Conservation (phyloP, 1,140 invertebrate genomes). For the Halictus rubicundus region DNA sequence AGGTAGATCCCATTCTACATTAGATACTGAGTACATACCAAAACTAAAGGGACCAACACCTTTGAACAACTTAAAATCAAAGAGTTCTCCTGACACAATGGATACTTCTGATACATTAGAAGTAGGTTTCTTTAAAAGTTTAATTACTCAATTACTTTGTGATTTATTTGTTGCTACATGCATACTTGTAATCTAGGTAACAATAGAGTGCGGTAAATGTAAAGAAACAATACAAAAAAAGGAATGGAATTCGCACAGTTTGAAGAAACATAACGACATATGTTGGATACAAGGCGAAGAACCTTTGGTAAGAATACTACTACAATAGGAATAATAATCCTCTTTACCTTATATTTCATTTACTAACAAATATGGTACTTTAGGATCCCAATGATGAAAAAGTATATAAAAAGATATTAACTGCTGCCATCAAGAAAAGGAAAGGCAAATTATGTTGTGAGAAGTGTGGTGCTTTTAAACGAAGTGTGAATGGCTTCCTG, state of each 20-base stretch:
- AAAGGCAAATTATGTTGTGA: constrained; percentile 82
- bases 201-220: constrained; percentile 70
- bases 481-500: constrained; percentile 83
- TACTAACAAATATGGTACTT: constrained; percentile 47
- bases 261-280: constrained; percentile 78
- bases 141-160: background rate
- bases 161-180: background rate
- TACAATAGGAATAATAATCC: constrained; percentile 17
- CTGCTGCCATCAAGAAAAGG: constrained; percentile 66
- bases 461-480: constrained; percentile 80
- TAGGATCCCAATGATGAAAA: constrained; percentile 77
- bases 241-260: constrained; percentile 78
- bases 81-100: background rate
- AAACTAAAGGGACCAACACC: constrained; percentile 16
- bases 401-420: constrained; percentile 67
- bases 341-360: constrained; percentile 28
- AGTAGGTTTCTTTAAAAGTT: constrained; percentile 33
- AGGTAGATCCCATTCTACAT: constrained; percentile 12
- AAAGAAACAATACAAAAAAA: constrained; percentile 62
- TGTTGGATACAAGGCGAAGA: constrained; percentile 77
- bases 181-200: constrained; percentile 23
- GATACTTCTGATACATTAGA: background rate
- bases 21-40: constrained; percentile 42
- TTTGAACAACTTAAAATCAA: constrained; percentile 9
- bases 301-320: constrained; percentile 68